A percentile compares a stretch with the other conserved stretches of the same genome.
phyloP scores from a whole-genome alignment of 2,888 invertebrate species.

The Aphodius granarius region DNA sequence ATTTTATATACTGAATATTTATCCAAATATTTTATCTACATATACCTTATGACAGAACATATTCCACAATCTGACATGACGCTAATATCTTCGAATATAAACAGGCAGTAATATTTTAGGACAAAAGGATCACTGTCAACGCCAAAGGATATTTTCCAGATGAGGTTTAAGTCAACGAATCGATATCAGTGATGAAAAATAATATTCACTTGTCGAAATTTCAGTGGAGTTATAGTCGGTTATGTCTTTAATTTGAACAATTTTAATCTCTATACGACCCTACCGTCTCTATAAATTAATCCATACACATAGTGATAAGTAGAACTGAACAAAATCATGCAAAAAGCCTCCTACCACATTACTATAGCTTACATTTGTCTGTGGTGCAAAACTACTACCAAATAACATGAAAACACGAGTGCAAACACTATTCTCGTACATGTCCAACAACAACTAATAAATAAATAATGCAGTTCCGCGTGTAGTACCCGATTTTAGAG shows the following conservation, averaged over 20 bases:
- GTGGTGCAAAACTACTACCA: too few species aligned
- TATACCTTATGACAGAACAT: neutral
- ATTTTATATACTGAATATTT: too few species aligned
- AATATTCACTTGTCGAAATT: neutral
- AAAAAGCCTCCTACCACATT: too few species aligned
- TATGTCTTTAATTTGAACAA: too few species aligned
- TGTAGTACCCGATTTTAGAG: neutral
- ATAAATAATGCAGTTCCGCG: neutral
- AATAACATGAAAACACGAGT: too few species aligned
- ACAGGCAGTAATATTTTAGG: neutral
- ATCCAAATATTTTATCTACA: too few species aligned
- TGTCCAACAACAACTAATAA: neutral
- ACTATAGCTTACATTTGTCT: too few species aligned
- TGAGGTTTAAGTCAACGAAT: neutral
- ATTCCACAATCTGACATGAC: neutral
- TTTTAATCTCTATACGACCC: too few species aligned
- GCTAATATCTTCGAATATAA: neutral
- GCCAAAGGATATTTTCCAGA: neutral
- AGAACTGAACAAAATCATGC: too few species aligned
- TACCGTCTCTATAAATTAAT: too few species aligned
- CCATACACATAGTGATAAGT: too few species aligned
- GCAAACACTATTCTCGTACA: too few species aligned
- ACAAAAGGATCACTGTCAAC: neutral
- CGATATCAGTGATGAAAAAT: neutral
- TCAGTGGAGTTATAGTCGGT: neutral